phyloP scores from a whole-genome alignment of 37 sponge, comb jelly and placozoan species.

The Ephydatia muelleri region DNA sequence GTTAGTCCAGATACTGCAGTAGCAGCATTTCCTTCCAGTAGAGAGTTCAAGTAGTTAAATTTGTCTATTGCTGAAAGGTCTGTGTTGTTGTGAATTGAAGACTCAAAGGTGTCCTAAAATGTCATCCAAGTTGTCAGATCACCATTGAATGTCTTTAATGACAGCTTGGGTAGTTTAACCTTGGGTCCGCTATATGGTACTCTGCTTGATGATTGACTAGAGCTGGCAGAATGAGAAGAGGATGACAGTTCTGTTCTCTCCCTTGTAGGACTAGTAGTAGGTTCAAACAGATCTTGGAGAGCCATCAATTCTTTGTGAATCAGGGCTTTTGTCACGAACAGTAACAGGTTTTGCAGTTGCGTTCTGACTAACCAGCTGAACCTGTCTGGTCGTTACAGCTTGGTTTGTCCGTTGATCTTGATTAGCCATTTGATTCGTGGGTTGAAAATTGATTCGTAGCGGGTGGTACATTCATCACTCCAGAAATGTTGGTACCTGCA shows the following conservation, averaged over 20 bases:
- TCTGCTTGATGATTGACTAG: background rate
- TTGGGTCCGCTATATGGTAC: background rate
- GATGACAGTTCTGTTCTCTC: background rate
- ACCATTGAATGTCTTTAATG: slow-evolving; percentile 1
- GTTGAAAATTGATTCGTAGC: background rate
- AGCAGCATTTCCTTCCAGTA: background rate
- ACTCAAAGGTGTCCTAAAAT: slow-evolving; percentile 19
- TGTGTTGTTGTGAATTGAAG: slow-evolving; percentile 18
- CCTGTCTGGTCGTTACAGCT: background rate
- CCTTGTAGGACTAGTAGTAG: background rate
- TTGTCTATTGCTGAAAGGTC: slow-evolving; percentile 18
- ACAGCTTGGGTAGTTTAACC: slow-evolving; percentile 21
- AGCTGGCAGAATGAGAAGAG: background rate
- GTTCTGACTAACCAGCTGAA: too few relatives aligned
- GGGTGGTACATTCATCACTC: background rate
- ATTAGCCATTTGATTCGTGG: background rate
- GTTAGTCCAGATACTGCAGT: slow-evolving; percentile 8
- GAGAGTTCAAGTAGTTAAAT: slow-evolving; percentile 16
- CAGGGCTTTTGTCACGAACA: background rate
- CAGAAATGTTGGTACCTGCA: background rate
- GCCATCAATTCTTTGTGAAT: background rate
- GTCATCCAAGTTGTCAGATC: background rate
- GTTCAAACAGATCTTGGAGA: background rate
- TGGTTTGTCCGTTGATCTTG: background rate
- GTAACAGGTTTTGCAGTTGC: background rate